These are phyloP conservation scores for Hypanus sabinus DNA, from an alignment of 2,113 vertebrate species.

Conservation along the genomic window DNA sequence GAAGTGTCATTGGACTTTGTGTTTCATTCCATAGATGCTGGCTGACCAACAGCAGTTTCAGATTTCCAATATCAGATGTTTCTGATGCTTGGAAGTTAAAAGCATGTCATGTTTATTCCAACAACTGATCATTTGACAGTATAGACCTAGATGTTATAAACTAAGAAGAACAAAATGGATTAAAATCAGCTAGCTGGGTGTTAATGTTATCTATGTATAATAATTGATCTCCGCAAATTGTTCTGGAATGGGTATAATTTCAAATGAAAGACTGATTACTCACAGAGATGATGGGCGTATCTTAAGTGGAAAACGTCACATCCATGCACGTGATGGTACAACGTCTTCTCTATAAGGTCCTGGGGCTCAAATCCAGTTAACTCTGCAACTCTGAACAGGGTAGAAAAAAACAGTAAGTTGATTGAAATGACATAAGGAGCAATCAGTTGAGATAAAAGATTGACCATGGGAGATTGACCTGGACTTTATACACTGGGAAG, in stretches of 20 bases:
- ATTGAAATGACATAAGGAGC: background rate
- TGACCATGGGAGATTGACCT: background rate
- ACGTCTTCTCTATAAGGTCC: slow-evolving; percentile 89
- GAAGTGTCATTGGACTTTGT: no score
- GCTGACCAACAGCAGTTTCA: no score
- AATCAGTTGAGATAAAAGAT: background rate
- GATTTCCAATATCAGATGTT: no score
- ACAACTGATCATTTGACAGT: background rate
- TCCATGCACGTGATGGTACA: slow-evolving; percentile 85
- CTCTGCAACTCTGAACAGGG: slow-evolving; percentile 71
- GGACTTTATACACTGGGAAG: background rate
- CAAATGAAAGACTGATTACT: slow-evolving; percentile 51
- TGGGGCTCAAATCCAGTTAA: slow-evolving; percentile 88
- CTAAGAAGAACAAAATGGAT: background rate
- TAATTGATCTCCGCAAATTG: background rate
- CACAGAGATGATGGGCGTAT: slow-evolving; percentile 79
- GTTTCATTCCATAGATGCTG: no score
- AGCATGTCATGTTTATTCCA: background rate
- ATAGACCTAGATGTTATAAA: background rate
- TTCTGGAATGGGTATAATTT: slow-evolving; percentile 10
- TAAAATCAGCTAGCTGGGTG: background rate
- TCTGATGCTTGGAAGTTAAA: background rate
- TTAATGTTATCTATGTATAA: background rate
- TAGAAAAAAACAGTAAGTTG: background rate
- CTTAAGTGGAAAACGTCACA: slow-evolving; percentile 83